These are phyloP conservation scores for Melopsittacus undulatus DNA, from an alignment of 2,797 vertebrate genomes.

Conservation along the genomic window DNA sequence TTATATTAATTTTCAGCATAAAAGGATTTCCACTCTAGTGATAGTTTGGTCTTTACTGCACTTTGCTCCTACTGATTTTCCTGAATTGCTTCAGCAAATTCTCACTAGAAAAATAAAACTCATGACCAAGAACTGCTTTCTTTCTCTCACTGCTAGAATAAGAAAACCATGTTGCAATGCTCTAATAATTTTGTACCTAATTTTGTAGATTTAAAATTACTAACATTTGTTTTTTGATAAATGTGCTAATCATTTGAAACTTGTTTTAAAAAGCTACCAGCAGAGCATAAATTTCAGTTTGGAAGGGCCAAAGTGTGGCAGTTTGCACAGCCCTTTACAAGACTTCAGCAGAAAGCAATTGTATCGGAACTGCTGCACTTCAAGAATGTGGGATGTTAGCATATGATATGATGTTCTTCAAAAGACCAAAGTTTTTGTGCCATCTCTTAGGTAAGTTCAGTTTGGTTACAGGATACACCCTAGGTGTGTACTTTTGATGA, in stretches of 20 bases:
- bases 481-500: conserved; percentile 4
- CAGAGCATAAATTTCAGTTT: neutral
- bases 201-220: neutral
- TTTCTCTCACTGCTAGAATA: neutral
- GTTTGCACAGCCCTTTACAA: neutral
- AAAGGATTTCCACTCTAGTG: neutral
- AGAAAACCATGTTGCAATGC: neutral
- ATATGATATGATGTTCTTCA: neutral
- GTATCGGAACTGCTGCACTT: neutral
- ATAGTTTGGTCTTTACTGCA: neutral
- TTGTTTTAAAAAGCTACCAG: neutral
- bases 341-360: neutral
- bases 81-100: conserved; percentile 37
- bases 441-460: neutral
- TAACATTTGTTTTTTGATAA: neutral
- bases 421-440: neutral
- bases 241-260: neutral
- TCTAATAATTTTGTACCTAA: neutral
- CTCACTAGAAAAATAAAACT: conserved; percentile 31
- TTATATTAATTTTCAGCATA: neutral
- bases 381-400: neutral
- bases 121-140: neutral
- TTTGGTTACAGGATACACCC: neutral
- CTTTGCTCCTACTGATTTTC: conserved; percentile 6
- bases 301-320: neutral